These are phyloP conservation scores for Sialis fuliginosa DNA, from an alignment of 2,888 invertebrate species.

Conservation along the genomic window DNA sequence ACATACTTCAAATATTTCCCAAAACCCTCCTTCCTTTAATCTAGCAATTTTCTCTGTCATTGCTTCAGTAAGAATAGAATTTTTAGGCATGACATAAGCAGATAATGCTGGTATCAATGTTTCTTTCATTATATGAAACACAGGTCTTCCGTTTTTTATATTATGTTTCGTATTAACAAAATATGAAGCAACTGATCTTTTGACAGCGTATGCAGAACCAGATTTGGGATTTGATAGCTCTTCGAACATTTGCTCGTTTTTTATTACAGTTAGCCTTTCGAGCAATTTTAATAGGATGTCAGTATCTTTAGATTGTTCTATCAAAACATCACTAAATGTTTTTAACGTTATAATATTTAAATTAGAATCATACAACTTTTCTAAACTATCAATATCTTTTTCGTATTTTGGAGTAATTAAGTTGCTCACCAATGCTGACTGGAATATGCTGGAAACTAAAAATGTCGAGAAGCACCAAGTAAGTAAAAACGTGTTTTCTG, in stretches of 20 bases:
- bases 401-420: background rate
- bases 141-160: background rate
- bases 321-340: background rate
- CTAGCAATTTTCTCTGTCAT: background rate
- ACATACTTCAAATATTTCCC: background rate
- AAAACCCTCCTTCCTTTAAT: background rate
- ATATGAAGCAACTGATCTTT: background rate
- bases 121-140: background rate
- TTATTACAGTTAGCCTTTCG: background rate
- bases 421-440: background rate
- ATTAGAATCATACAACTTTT: background rate
- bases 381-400: background rate
- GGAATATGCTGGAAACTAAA: background rate
- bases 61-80: background rate
- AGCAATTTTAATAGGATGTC: background rate
- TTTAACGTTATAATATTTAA: background rate
- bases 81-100: background rate
- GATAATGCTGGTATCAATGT: background rate
- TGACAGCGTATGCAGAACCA: background rate
- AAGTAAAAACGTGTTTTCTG: background rate
- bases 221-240: background rate
- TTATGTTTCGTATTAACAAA: background rate
- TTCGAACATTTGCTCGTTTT: background rate
- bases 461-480: background rate
- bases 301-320: background rate